Evolutionary conservation across 2,113 vertebrate species (phyloP).

Genomic region (Tragulus kanchil): DNA sequence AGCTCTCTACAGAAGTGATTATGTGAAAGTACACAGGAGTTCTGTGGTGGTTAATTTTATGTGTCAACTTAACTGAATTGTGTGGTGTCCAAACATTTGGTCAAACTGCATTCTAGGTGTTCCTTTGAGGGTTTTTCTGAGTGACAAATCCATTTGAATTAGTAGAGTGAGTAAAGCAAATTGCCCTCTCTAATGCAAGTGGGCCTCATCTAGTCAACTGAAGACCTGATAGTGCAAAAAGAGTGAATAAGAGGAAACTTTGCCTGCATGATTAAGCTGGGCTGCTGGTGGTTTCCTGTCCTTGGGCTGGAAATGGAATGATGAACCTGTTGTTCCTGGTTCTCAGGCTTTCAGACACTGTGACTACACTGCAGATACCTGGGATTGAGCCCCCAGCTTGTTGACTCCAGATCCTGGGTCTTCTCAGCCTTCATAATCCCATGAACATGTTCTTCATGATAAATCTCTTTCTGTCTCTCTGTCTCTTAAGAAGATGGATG

Average conservation of each 20-base stretch:
- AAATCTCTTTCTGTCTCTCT: neutral
- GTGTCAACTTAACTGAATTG: neutral
- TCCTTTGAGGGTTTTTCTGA: neutral
- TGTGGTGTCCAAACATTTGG: neutral
- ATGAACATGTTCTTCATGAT: neutral
- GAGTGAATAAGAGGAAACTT: neutral
- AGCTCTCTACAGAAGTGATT: neutral
- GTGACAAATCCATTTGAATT: neutral
- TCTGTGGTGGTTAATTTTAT: neutral
- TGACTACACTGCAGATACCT: neutral
- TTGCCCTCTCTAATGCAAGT: neutral
- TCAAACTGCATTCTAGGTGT: neutral
- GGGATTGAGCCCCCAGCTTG: neutral
- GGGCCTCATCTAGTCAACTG: neutral
- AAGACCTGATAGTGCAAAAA: slow-evolving; percentile 6
- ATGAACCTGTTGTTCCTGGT: neutral
- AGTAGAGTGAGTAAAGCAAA: neutral
- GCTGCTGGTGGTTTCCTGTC: neutral
- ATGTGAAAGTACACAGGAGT: neutral
- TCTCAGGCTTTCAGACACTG: neutral
- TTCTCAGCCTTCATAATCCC: neutral
- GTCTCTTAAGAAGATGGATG: neutral
- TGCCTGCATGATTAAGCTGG: neutral
- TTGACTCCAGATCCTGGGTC: neutral
- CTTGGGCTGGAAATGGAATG: neutral